Evolutionary conservation across 2,797 vertebrate species (phyloP), one percentile per base, ranked within the genome.

Genomic region (Sarcoramphus papa): DNA sequence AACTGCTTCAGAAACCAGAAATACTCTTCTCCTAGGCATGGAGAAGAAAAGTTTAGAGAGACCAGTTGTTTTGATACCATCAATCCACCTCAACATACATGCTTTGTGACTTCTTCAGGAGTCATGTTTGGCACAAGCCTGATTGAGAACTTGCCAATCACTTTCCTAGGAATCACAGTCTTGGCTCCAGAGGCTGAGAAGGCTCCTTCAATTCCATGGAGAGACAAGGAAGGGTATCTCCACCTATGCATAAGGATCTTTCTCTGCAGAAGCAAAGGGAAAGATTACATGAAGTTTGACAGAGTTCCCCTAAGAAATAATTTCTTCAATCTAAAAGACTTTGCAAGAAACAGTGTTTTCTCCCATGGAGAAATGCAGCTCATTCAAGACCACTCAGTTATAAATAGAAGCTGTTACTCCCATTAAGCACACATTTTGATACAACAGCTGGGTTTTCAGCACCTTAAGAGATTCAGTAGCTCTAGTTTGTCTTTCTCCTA

Each of bases 61-160:
- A 68, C 7, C 31, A 31, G 6, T 19, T 72, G 18, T 41, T 83
- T 47, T 24, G 27, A 60, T 23, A 83, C 37, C 27, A 72, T n/a
- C 37, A 85, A 65, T 23, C 33, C 48, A 64, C 33, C n/a, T 69
- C 51, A 83, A 97, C 97, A 11, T 98, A 99, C 99, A 96, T 98
- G 98, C 86, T 99, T 98, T 21, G 99, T 98, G 91, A 99, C 99
- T 37, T 95, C 97, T 92, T 98, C 98, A 4, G 99, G 99, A 95
- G 98, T 98, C 99, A 99, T 99, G 97, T 99, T 96, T 3, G 99
- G 99, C 82, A 99, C 99, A 2, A 99, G 98, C 33, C 99, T 98
- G 97, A 99, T 99, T 85, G 99, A 99, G 97, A 99, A 99, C 96
- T 99, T 99, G 94, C 99, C 99, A 6, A 96, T 99, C 96, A 99